phyloP scores from a whole-genome alignment of 1,140 invertebrate genomes.

The Brachystomella parvula region DNA sequence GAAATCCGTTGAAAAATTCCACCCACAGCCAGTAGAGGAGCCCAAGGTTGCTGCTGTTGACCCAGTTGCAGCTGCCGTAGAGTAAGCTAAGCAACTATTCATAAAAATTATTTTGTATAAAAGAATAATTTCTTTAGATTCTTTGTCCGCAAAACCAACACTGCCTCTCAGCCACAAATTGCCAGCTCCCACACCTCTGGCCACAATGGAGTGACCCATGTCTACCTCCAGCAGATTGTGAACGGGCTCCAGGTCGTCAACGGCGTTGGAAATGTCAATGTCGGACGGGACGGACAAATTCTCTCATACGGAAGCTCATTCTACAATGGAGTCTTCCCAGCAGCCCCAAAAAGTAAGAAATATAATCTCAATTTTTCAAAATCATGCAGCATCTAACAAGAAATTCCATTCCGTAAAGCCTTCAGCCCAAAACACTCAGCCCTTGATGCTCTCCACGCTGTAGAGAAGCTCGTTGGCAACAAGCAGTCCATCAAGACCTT shows the following conservation, averaged over 20 bases:
- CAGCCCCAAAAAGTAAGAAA: not conserved
- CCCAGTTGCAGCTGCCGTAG: not conserved
- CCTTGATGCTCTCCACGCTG: not conserved
- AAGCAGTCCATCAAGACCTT: not conserved
- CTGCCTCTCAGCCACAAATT: not conserved
- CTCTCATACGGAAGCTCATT: constrained; percentile 3
- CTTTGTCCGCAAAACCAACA: not conserved
- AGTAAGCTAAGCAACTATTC: not conserved
- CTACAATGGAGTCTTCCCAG: not conserved
- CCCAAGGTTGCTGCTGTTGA: not conserved
- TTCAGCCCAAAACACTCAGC: not conserved
- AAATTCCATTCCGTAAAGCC: not conserved
- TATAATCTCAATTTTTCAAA: not conserved
- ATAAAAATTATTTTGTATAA: not conserved
- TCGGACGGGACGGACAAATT: constrained; percentile 5
- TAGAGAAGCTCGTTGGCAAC: not conserved
- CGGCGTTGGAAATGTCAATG: constrained; percentile 12
- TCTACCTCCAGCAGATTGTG: constrained; percentile 10
- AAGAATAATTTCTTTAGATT: not conserved
- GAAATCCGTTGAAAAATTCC: not conserved
- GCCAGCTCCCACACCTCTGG: constrained; percentile 1
- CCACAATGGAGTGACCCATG: constrained; percentile 10
- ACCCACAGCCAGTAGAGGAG: not conserved
- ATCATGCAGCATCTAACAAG: not conserved
- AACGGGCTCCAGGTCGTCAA: constrained; percentile 2